A percentile compares a stretch with the other conserved stretches of the same genome.
Conservation (phyloP, 2,888 invertebrate species). For the Agriopis leucophaearia region DNA sequence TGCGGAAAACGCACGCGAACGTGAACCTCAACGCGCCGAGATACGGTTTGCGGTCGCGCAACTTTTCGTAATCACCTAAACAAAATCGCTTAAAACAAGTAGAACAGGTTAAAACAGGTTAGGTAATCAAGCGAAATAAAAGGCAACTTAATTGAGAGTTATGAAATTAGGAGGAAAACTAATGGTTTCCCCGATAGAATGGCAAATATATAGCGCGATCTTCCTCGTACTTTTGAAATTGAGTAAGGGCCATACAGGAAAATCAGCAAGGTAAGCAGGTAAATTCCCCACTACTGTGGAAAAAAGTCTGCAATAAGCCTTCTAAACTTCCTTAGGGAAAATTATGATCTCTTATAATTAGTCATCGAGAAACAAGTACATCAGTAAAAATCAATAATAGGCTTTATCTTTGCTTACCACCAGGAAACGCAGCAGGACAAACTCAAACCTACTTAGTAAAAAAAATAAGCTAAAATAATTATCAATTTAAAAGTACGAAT, state of each 20-base stretch:
- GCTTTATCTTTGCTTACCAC: too few relatives aligned
- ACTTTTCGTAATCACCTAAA: too few relatives aligned
- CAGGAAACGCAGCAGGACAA: too few relatives aligned
- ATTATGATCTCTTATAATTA: background rate
- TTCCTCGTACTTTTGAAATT: slow-evolving; percentile 15
- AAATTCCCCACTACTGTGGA: slow-evolving; percentile 15
- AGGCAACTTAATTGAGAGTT: background rate
- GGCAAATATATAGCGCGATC: background rate
- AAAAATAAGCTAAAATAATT: too few relatives aligned
- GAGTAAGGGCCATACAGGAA: slow-evolving; percentile 7
- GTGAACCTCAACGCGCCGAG: too few relatives aligned
- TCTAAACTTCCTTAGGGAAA: slow-evolving; percentile 3
- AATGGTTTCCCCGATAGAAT: slow-evolving; percentile 10
- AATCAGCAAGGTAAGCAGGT: slow-evolving; percentile 10
- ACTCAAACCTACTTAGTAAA: too few relatives aligned
- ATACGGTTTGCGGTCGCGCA: too few relatives aligned
- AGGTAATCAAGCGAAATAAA: background rate
- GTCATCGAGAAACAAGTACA: background rate
- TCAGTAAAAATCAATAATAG: too few relatives aligned
- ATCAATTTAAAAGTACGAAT: too few relatives aligned
- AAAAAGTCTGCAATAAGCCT: background rate
- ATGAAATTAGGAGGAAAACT: slow-evolving; percentile 13
- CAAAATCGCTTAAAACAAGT: too few relatives aligned
- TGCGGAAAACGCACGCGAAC: too few relatives aligned
- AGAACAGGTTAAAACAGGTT: too few relatives aligned